A percentile compares a stretch with the other conserved stretches of the same genome.
These are phyloP conservation scores for Cephonodes hylas DNA, from an alignment of 2,888 invertebrate species.

Conservation along the genomic window DNA sequence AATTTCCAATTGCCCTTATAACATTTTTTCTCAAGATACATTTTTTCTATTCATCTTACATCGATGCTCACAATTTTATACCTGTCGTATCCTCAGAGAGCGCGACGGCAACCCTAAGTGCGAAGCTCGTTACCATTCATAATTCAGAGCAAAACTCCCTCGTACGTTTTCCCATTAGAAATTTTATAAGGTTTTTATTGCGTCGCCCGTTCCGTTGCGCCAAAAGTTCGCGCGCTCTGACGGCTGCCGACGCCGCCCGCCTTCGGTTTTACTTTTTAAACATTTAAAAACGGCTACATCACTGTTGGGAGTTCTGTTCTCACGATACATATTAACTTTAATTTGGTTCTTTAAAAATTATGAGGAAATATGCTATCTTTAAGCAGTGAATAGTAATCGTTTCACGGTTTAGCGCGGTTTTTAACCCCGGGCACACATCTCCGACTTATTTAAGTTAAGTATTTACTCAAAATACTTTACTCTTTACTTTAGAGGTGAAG, in stretches of 20 bases:
- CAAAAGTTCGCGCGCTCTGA: slow-evolving; percentile 52
- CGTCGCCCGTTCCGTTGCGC: slow-evolving; percentile 47
- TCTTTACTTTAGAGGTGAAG: too few relatives aligned
- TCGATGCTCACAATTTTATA: background rate
- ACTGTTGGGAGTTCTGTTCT: background rate
- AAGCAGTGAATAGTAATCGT: too few relatives aligned
- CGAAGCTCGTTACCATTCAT: slow-evolving; percentile 78
- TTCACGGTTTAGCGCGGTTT: too few relatives aligned
- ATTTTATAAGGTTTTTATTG: slow-evolving; percentile 80
- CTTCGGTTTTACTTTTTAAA: slow-evolving; percentile 17
- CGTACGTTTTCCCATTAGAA: slow-evolving; percentile 80
- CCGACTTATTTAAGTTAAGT: too few relatives aligned
- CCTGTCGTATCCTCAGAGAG: slow-evolving; percentile 17
- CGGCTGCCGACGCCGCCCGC: slow-evolving; percentile 31
- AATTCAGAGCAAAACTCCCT: slow-evolving; percentile 76
- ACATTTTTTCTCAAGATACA: too few relatives aligned
- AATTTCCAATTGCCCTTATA: too few relatives aligned
- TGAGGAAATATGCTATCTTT: too few relatives aligned
- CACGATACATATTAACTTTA: background rate
- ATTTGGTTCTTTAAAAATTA: background rate
- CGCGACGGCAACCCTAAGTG: slow-evolving; percentile 21
- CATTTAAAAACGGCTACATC: slow-evolving; percentile 12
- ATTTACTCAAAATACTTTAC: too few relatives aligned
- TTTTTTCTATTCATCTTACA: too few relatives aligned
- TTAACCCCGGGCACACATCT: too few relatives aligned